Base-by-base conservation (phyloP, 2,797 vertebrate genomes). In the Sebastes iracundus region DNA sequence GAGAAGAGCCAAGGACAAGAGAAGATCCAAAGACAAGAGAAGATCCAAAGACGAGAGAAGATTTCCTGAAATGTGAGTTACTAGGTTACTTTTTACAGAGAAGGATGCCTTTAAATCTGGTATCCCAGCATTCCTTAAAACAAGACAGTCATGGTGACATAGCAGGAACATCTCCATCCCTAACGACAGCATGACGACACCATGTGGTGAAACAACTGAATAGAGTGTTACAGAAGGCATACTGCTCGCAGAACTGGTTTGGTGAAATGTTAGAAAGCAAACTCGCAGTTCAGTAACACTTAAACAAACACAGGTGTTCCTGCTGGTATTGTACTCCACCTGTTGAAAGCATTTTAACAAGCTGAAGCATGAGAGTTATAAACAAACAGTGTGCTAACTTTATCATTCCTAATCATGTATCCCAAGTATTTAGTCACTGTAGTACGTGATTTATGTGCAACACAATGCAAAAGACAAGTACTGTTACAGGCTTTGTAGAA, bases 1-100 rank as follows among this genome's bases (percentile, higher is more conserved):
- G 85, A 70, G 81, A 84, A 18, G 86, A 86, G 13, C 59, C 59
- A 16, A 85, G 10, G n/a, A 59, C 5, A n/a, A 80, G 85, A 69
- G 81, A 84, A 16, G 86, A 86, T 10, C 58, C 59, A 23, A 85
- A 10, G 25, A 58, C 5, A n/a, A 80, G 85, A 70, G 81, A 90
- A 18, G 71, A 83, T 18, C 28, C 75, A 1, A 65, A 20, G 16
- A 65, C 83, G 46, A 95, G 95, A 84, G 93, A 95, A 2, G 95
- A 96, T 27, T 96, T 96, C 78, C 56, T 96, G 85, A 93, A 93
- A 87, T 95, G 96, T 96, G 76, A 95, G 95, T 91, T 25, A 52
- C 30, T 20, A 0, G 3, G 10, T 64, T 30, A 1, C 14, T 53
- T 38, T 82, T 73, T 27, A 42, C 3, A 59, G 13, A 25, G 23